Base-by-base conservation (phyloP, 2,113 vertebrate species). In the Entelurus aequoreus region DNA sequence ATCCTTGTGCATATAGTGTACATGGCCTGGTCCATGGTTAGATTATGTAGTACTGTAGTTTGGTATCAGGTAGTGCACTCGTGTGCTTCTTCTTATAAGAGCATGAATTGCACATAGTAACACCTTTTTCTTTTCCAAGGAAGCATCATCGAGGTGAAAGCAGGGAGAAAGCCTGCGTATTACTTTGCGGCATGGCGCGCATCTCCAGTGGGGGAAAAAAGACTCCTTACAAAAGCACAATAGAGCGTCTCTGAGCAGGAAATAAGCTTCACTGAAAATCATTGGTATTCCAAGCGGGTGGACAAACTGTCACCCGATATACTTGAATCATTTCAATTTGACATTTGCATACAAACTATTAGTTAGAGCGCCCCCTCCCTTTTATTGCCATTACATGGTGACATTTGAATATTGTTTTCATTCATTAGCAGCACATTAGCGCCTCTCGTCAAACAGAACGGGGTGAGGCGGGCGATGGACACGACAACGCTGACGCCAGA, bases 281-380 rank as follows among this genome's bases (percentile, higher is more conserved):
- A 84, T 87, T 89, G 80, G 79, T 85, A 83, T 87, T 88, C 80
- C 59, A 74, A 61, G 66, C 66, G 40, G 13, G 67, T 58, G 75
- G 73, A 75, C 73, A 86, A 82, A 88, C 85, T 80, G 87, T 79
- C 80, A 86, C 85, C 81, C 53, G 52, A 67, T 72, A 75, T 87
- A 90, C 90, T 90, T 87, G 81, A 91, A 90, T 90, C 75, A 90
- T 90, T 89, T 83, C 79, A 88, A 84, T 88, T 72, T 90, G 88
- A 88, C 88, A 92, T 92, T 92, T 91, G 84, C 84, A 88, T 71
- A 70, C 63, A 82, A 19, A 19, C 19, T 86, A 85, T 88, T 87
- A 86, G 84, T 81, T 75, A 66, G 7, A 8, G 6, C 8, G 40
- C 54, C 35, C 14, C 3, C 2, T 5, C 14, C 54, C 54, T 36